Evolutionary conservation across 2,888 invertebrate genomes (phyloP), one percentile per base, ranked within the genome.

Genomic region (Teleogryllus oceanicus): DNA sequence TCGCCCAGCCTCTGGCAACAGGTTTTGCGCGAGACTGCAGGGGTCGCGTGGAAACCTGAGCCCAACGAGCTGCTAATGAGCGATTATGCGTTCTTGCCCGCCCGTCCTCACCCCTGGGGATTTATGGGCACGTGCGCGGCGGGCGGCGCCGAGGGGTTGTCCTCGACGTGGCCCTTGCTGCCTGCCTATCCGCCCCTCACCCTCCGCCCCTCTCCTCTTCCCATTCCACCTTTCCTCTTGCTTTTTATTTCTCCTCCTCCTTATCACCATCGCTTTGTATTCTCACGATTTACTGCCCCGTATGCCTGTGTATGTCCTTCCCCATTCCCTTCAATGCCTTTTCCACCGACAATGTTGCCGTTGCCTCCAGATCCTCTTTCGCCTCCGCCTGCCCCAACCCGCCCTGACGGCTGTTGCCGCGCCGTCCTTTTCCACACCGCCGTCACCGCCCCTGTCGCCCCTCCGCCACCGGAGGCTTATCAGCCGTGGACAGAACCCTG

Each of bases 41-140:
- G 37, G 37, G 37, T 37, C 37, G 37, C 8, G 37, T 5, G 37
- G 37, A 5, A 37, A 37, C 37, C 37, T 37, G 37, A 37, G 62
- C 62, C 62, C 62, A 18, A 62, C 62, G 62, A 62, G 62, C 62
- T 62, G 62, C 62, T 62, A 62, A 62, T 62, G 62, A 62, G 62
- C 4, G 62, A 62, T 62, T 62, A n/a, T n/a, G n/a, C 62, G 37
- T 62, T 62, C 62, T 62, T 62, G 62, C n/a, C 62, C 62, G 62
- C 13, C 62, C 62, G 62, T n/a, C n/a, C 13, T 18, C 62, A 13
- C 62, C n/a, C n/a, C 62, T n/a, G 62, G 13, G 16, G 62, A 13
- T 62, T 62, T 18, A 18, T n/a, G 16, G 62, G 16, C 62, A 12
- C 62, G n/a, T 13, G n/a, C 62, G 62, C 62, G 16, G 16, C n/a